Evolutionary conservation across 2,113 vertebrate species (phyloP).

Genomic region (Aythya baeri): DNA sequence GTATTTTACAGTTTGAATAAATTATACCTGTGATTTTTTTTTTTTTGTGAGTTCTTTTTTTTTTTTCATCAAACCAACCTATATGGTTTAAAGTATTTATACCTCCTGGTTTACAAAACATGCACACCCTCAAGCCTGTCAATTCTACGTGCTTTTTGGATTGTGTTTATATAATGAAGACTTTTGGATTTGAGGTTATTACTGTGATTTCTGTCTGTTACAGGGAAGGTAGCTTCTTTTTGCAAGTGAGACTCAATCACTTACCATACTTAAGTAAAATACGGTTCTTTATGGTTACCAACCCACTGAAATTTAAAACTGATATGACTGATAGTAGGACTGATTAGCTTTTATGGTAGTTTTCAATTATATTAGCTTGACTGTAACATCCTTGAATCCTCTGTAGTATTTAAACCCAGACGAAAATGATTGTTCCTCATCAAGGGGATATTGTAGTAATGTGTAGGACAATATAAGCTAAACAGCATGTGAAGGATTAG

Average conservation of each 20-base stretch:
- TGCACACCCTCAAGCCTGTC: not conserved
- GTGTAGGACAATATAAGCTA: not conserved
- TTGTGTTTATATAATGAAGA: not conserved
- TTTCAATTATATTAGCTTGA: not conserved
- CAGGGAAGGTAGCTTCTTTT: not conserved
- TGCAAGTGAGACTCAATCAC: not conserved
- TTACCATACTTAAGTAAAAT: not conserved
- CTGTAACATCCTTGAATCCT: not conserved
- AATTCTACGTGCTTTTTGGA: not conserved
- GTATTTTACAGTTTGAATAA: slow-evolving; percentile 67
- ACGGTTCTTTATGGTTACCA: not conserved
- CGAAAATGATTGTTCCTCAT: not conserved
- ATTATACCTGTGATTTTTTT: not conserved
- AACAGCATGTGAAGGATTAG: not conserved
- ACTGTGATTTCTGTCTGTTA: not conserved
- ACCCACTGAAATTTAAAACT: not conserved
- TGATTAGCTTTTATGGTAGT: not conserved
- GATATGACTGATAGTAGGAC: not conserved
- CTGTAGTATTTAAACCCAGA: not conserved
- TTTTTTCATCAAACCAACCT: not conserved
- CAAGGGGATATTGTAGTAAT: not conserved
- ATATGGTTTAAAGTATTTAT: not conserved
- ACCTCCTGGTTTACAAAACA: not conserved
- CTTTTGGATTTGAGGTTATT: not conserved
- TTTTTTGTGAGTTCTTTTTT: not conserved